Percentiles rank a stretch among this genome's conserved stretches.
These are phyloP conservation scores for Halisarca cf. caerulea DNA, from an alignment of 37 sponge, comb jelly and placozoan genomes.

Conservation along the genomic window DNA sequence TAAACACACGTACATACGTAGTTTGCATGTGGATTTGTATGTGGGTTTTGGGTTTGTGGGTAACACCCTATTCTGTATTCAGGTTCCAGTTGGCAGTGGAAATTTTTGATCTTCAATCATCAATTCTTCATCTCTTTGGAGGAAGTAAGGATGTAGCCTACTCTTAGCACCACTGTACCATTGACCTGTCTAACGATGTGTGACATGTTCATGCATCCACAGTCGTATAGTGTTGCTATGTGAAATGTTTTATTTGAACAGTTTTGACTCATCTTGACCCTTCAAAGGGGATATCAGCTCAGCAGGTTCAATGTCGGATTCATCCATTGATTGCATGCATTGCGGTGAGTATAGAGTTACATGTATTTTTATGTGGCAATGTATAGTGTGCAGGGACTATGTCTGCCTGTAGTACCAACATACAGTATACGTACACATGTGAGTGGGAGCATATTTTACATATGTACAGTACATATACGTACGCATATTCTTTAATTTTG, in stretches of 20 bases:
- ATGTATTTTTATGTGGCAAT: too few relatives aligned
- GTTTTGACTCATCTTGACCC: slow-evolving; percentile 62
- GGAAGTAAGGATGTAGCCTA: slow-evolving; percentile 33
- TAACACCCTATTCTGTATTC: neutral
- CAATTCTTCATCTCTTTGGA: slow-evolving; percentile 71
- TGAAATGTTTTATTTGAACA: neutral
- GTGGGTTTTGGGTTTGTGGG: too few relatives aligned
- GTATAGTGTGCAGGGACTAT: too few relatives aligned
- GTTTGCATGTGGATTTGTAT: too few relatives aligned
- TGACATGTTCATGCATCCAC: neutral
- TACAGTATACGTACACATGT: too few relatives aligned
- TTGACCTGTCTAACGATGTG: neutral
- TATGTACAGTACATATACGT: too few relatives aligned
- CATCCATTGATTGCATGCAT: slow-evolving; percentile 84
- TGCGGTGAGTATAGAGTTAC: slow-evolving; percentile 27
- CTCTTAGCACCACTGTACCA: neutral
- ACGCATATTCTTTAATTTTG: too few relatives aligned
- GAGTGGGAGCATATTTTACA: too few relatives aligned
- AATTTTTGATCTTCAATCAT: slow-evolving; percentile 83
- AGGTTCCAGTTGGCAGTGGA: slow-evolving; percentile 83
- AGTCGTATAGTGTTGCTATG: neutral
- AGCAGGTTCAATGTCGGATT: slow-evolving; percentile 74
- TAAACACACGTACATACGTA: too few relatives aligned
- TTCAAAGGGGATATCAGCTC: slow-evolving; percentile 43
- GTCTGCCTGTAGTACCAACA: too few relatives aligned